phyloP scores from a whole-genome alignment of 2,113 vertebrate genomes.

The Cettia cetti region DNA sequence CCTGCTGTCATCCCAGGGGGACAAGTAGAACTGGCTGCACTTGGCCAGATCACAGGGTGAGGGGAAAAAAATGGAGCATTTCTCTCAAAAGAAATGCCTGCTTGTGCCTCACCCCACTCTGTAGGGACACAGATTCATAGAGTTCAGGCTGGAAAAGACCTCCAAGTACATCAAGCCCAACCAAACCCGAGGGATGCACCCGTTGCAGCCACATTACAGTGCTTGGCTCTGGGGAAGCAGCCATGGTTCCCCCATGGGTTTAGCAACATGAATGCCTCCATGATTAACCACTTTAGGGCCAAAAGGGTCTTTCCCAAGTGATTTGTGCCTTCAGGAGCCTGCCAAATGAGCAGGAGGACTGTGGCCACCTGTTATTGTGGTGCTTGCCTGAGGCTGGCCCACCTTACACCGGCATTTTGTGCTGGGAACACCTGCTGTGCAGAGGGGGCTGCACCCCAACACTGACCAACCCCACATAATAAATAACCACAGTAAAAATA shows the following conservation, averaged over 20 bases:
- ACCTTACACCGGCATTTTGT: background rate
- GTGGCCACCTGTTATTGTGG: background rate
- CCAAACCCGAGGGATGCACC: background rate
- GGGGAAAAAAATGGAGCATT: background rate
- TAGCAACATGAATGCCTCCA: background rate
- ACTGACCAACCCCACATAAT: background rate
- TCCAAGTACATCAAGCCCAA: background rate
- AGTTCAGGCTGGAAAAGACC: background rate
- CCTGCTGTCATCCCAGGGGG: background rate
- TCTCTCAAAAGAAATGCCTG: background rate
- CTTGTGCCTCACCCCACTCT: fast-evolving
- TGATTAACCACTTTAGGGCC: background rate
- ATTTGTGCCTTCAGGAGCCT: background rate
- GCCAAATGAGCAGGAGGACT: background rate
- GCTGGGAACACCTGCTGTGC: background rate
- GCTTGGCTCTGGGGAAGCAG: background rate
- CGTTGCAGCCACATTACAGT: fast-evolving
- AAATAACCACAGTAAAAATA: conserved; percentile 44
- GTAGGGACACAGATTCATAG: background rate
- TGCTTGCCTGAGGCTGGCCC: background rate
- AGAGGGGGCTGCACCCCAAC: background rate
- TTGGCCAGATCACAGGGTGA: background rate
- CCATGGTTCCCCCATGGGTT: background rate
- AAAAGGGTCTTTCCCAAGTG: fast-evolving
- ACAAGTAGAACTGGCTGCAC: fast-evolving